Percentiles rank a stretch among this genome's conserved stretches.
These are phyloP conservation scores for Torymus auratus DNA, from an alignment of 2,888 invertebrate genomes.

Conservation along the genomic window DNA sequence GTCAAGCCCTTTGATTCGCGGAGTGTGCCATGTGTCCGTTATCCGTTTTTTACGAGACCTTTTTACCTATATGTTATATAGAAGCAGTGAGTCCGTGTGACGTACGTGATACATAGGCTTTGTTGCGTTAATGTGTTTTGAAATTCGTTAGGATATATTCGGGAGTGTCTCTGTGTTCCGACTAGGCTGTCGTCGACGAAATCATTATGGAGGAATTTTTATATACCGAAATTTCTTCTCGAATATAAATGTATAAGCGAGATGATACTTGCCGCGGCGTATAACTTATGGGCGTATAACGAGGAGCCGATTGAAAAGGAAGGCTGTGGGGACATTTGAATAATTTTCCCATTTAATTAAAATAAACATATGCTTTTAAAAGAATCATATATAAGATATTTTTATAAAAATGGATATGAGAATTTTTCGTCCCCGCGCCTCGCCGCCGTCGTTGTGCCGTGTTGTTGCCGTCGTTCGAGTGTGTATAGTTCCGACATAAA, in stretches of 20 bases:
- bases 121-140: no score
- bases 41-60: no score
- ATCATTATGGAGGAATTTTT: constrained; percentile 43
- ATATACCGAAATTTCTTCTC: constrained; percentile 12
- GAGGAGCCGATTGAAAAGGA: not conserved
- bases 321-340: constrained; percentile 20
- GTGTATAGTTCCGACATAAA: no score
- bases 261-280: constrained; percentile 12
- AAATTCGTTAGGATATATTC: not conserved
- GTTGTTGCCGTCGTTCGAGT: no score
- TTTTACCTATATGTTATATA: no score
- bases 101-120: no score
- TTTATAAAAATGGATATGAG: constrained; percentile 1
- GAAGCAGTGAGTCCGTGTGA: no score
- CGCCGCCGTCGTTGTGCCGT: no score
- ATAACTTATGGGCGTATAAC: constrained; percentile 3
- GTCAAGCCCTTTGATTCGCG: no score
- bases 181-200: not conserved
- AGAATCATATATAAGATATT: constrained; percentile 6
- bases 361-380: constrained; percentile 45
- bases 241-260: constrained; percentile 11
- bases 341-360: constrained; percentile 52
- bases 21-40: no score
- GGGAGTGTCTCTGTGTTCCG: not conserved
- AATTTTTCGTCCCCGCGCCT: not conserved